A percentile compares a stretch with the other conserved stretches of the same genome.
Conservation (phyloP, 2,888 invertebrate genomes). For the Agriopis marginaria region DNA sequence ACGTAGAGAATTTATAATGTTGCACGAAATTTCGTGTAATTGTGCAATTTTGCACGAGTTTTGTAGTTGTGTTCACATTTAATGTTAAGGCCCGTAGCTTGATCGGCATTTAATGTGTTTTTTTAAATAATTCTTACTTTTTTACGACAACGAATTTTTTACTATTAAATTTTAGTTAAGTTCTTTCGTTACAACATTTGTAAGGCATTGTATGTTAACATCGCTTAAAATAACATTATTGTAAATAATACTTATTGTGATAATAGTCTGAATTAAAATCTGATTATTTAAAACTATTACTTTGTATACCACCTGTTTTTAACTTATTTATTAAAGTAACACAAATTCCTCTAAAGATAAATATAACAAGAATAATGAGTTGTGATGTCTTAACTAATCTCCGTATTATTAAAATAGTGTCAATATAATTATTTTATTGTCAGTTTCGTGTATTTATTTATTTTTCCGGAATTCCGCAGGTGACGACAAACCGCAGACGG, state of each 20-base stretch:
- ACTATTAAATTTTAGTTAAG: slow-evolving; percentile 23
- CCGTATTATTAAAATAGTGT: not conserved
- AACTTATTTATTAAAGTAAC: not conserved
- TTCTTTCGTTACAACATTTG: slow-evolving; percentile 24
- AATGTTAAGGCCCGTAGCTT: slow-evolving; percentile 57
- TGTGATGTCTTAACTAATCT: slow-evolving; percentile 21
- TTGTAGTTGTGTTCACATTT: slow-evolving; percentile 54
- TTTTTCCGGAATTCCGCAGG: no score
- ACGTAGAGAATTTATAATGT: slow-evolving; percentile 47
- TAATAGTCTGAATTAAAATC: slow-evolving; percentile 7
- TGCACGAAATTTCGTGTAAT: slow-evolving; percentile 46
- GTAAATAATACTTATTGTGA: slow-evolving; percentile 15
- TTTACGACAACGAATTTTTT: slow-evolving; percentile 62
- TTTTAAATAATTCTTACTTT: slow-evolving; percentile 48
- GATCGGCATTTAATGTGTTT: slow-evolving; percentile 68
- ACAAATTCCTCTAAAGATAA: no score
- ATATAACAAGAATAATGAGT: not conserved
- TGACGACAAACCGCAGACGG: no score
- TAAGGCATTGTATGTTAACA: slow-evolving; percentile 49
- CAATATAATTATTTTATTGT: not conserved
- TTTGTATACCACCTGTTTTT: not conserved
- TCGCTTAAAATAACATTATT: slow-evolving; percentile 42
- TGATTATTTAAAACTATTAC: not conserved
- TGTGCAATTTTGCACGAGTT: slow-evolving; percentile 41
- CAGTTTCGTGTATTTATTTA: not conserved